Percentiles rank a stretch among this genome's conserved stretches.
Evolutionary conservation across 2,888 invertebrate species (phyloP).

Genomic region (Parascotia fuliginaria): DNA sequence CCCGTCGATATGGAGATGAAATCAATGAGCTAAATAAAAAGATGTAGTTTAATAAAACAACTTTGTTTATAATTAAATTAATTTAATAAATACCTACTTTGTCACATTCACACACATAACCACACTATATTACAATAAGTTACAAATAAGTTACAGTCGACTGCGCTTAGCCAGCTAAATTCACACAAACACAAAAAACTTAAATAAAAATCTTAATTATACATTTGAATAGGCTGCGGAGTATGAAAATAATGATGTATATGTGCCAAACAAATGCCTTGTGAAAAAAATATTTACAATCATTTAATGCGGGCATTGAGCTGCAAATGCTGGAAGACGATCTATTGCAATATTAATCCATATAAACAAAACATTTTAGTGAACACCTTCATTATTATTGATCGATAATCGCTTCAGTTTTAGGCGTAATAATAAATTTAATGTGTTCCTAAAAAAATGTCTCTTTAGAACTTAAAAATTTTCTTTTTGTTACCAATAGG

Average conservation of each 20-base stretch:
- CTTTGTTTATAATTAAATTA: conserved; percentile 50
- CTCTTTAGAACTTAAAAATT: too few relatives aligned
- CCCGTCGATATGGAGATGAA: too few relatives aligned
- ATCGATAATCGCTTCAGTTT: too few relatives aligned
- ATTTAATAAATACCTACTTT: conserved; percentile 79
- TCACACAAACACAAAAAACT: conserved; percentile 41
- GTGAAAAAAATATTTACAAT: conserved; percentile 39
- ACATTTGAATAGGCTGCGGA: conserved; percentile 23
- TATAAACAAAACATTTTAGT: neutral
- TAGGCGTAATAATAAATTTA: too few relatives aligned
- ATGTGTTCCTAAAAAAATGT: too few relatives aligned
- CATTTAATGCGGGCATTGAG: conserved; percentile 27
- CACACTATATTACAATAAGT: conserved; percentile 79
- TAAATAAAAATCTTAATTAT: conserved; percentile 36
- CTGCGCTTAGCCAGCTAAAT: conserved; percentile 50
- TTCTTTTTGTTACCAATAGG: too few relatives aligned
- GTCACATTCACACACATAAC: conserved; percentile 74
- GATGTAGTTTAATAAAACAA: conserved; percentile 14
- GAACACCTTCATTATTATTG: too few relatives aligned
- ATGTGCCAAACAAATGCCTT: conserved; percentile 30
- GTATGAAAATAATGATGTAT: conserved; percentile 23
- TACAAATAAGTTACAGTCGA: conserved; percentile 73
- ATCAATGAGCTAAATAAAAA: too few relatives aligned
- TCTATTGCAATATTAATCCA: neutral
- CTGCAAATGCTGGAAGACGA: conserved; percentile 4